Base-by-base conservation (phyloP, 2,113 vertebrate species). In the Phycodurus eques region DNA sequence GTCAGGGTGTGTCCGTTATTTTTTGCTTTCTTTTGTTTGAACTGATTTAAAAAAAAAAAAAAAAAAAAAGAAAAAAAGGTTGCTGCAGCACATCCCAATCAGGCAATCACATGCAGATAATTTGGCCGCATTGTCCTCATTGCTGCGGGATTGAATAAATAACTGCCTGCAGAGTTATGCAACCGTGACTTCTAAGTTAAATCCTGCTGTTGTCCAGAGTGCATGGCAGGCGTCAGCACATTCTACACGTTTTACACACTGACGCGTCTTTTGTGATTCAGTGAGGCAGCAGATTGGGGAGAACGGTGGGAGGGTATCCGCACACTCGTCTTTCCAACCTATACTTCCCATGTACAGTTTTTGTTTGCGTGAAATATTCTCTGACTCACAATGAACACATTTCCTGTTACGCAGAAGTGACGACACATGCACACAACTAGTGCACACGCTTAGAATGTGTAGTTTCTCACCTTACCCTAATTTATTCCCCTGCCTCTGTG, bases 291-390 rank as follows among this genome's bases (percentile, higher is more conserved):
- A 51, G 59, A 74, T 67, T 71, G 22, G 33, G 44, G 14, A 61
- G 22, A 77, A 66, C 67, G 71, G 72, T 33, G 22, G 56, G 68
- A 75, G n/a, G 67, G 65, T 74, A 82, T 47, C 49, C 20, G 7
- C 70, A 47, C 64, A 68, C 69, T 73, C 73, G 64, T 80, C 71
- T 70, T 70, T 66, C 33, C 44, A 59, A 35, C 57, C 46, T 80
- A 46, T 60, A 64, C 75, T 80, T 76, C 70, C 70, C 68, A 67
- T 75, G 73, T 27, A 54, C 64, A 3, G 6, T 47, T 65, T 51
- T n/a, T 62, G 60, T 79, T 42, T 43, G 10, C 70, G 72, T 88
- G 80, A 87, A 83, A 76, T 81, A 86, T 89, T 79, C 10, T 86
- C 46, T 42, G 68, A 64, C 63, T 72, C 19, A 56, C 74, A 77